These are phyloP conservation scores for Xiphorhynchus erythropygius DNA, from an alignment of 2,797 vertebrate species.

Conservation along the genomic window DNA sequence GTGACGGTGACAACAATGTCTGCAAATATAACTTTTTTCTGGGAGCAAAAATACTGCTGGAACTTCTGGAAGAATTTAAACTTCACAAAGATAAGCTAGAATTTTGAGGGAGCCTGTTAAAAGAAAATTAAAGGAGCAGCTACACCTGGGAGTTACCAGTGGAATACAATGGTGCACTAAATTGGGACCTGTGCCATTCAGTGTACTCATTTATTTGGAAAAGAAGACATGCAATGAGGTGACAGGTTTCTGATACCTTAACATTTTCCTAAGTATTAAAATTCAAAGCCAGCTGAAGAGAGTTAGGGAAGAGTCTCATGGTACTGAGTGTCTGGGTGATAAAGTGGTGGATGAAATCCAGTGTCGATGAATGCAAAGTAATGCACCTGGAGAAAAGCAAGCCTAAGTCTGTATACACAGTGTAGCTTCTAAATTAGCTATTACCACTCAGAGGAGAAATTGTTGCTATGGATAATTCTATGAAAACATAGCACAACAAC, in stretches of 20 bases:
- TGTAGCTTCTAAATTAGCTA: conserved; percentile 35
- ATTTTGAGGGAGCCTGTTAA: not conserved
- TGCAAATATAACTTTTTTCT: not conserved
- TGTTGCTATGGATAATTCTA: not conserved
- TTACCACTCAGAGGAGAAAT: conserved; percentile 20
- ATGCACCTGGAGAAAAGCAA: conserved; percentile 34
- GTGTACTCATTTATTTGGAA: not conserved
- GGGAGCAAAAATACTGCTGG: not conserved
- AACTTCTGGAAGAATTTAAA: not conserved
- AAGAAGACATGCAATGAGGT: not conserved
- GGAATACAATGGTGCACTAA: not conserved
- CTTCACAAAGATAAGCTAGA: not conserved
- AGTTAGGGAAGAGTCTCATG: not conserved
- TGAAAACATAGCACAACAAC: not conserved
- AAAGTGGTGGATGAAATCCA: conserved; percentile 8
- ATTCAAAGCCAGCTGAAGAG: conserved; percentile 25
- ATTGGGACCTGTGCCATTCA: not conserved
- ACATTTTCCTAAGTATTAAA: conserved; percentile 2
- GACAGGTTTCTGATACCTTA: not conserved
- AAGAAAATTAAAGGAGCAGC: not conserved
- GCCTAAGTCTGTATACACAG: not conserved
- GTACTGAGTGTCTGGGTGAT: conserved; percentile 6
- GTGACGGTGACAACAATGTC: not conserved
- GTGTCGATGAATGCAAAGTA: conserved; percentile 21
- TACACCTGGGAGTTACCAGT: not conserved